Conservation (phyloP, 2,113 vertebrate species). For the Microcebus murinus region DNA sequence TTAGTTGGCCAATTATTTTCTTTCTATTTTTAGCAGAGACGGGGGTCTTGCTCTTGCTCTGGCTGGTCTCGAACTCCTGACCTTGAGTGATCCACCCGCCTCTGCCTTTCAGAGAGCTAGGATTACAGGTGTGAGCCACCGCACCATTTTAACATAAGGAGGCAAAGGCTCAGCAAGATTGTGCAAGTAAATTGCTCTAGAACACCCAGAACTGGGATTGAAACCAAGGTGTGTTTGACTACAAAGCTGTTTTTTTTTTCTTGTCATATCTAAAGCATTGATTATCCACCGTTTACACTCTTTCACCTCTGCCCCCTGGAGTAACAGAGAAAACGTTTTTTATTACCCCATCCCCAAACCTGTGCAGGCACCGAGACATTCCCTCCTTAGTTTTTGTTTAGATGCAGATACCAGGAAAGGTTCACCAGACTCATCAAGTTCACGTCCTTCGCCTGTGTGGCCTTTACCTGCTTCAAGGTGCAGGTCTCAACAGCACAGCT, state of each 20-base stretch:
- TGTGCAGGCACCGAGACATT: not conserved
- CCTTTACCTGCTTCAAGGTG: not conserved
- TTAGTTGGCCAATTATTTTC: too few relatives aligned
- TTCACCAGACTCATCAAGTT: not conserved
- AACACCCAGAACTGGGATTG: not conserved
- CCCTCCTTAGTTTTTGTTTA: not conserved
- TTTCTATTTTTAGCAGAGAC: too few relatives aligned
- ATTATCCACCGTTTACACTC: not conserved
- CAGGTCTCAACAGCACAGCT: not conserved
- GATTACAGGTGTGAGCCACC: not conserved
- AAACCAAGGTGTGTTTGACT: not conserved
- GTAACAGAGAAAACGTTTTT: not conserved
- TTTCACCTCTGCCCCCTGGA: not conserved
- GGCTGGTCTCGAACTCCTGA: too few relatives aligned
- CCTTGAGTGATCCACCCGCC: too few relatives aligned
- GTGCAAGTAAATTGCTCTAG: not conserved
- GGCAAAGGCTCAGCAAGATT: not conserved
- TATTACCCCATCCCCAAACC: not conserved
- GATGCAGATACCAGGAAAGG: not conserved
- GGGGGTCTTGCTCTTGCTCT: too few relatives aligned
- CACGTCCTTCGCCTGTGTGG: not conserved
- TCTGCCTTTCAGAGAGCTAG: too few relatives aligned
- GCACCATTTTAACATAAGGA: not conserved
- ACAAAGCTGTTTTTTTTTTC: not conserved
- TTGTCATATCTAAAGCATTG: not conserved